Percentiles rank a stretch among this genome's conserved stretches.
These are phyloP conservation scores for Neuroterus valhalla DNA, from an alignment of 1,140 invertebrate species.

Conservation along the genomic window DNA sequence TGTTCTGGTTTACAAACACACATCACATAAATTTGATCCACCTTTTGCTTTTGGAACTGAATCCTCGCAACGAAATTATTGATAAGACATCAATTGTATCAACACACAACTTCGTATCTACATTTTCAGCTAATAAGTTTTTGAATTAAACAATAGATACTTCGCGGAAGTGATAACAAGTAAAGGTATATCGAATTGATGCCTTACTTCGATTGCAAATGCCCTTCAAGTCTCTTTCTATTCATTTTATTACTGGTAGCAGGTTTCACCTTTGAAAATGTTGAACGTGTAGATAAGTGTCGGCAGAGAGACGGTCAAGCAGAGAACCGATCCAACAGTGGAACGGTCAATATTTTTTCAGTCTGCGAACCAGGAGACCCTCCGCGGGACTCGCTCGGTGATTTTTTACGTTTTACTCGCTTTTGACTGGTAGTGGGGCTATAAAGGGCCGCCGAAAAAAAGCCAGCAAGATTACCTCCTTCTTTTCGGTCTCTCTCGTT, in stretches of 20 bases:
- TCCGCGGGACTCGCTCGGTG: conserved; percentile 64
- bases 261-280: not conserved
- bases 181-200: too few relatives aligned
- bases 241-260: not conserved
- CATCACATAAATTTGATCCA: too few relatives aligned
- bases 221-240: not conserved
- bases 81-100: not conserved
- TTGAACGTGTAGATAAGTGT: not conserved
- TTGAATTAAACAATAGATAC: not conserved
- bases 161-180: too few relatives aligned
- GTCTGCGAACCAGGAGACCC: conserved; percentile 64
- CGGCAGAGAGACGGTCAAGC: conserved; percentile 39
- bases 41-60: too few relatives aligned
- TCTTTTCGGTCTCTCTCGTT: conserved; percentile 51
- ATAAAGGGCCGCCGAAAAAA: conserved; percentile 72
- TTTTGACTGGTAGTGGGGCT: conserved; percentile 69
- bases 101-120: not conserved
- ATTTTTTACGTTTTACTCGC: conserved; percentile 72
- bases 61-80: not conserved
- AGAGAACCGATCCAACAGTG: conserved; percentile 48
- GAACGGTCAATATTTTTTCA: conserved; percentile 66
- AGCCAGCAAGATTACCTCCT: conserved; percentile 61
- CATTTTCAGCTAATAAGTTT: not conserved
- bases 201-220: not conserved
- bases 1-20: too few relatives aligned